Base-by-base conservation (phyloP, 2,113 vertebrate genomes). In the Atherinomorus stipes region DNA sequence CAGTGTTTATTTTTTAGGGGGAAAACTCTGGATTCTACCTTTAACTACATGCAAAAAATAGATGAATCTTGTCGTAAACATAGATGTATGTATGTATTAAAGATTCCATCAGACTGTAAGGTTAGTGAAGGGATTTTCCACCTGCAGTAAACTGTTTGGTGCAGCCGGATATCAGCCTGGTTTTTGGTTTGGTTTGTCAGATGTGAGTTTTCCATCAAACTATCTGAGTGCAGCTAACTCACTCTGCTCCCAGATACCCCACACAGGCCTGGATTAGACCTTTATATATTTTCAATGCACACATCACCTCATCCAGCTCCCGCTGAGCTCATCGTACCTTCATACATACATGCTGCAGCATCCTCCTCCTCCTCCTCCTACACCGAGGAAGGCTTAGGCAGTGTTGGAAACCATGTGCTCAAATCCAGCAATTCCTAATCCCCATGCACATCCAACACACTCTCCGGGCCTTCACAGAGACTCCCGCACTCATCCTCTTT, bases 291-390 rank as follows among this genome's bases (percentile, higher is more conserved):
- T 78, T 70, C 64, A 78, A 70, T 80, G 80, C 60, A 87, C 62
- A 77, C 64, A 72, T 58, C 63, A 71, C 40, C 65, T 75, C 66
- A 72, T 74, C 56, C 70, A 77, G 61, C 76, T 74, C 45, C 75
- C 73, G 54, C 38, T 21, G 7, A 54, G 61, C 67, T 67, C 69
- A 76, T 60, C 67, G 74, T 65, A 6, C 57, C 13, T 57, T 4
- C 12, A 64, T 12, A 52, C 49, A 42, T 61, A 60, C 71, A 59
- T 52, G 9, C 59, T 16, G 53, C 64, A 60, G 56, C 57, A 50
- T 71, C 76, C 88, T 85, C 87, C 28, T 28, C 28, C 28, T 28
- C 28, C 28, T 28, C 28, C 28, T 28, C 28, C 28, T 28, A 28
- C 28, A 34, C 31, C 9, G 31, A 34, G 9, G 31, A 34, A 34